These are phyloP conservation scores for Rachycentron canadum DNA, from an alignment of 2,797 vertebrate genomes.

Conservation along the genomic window DNA sequence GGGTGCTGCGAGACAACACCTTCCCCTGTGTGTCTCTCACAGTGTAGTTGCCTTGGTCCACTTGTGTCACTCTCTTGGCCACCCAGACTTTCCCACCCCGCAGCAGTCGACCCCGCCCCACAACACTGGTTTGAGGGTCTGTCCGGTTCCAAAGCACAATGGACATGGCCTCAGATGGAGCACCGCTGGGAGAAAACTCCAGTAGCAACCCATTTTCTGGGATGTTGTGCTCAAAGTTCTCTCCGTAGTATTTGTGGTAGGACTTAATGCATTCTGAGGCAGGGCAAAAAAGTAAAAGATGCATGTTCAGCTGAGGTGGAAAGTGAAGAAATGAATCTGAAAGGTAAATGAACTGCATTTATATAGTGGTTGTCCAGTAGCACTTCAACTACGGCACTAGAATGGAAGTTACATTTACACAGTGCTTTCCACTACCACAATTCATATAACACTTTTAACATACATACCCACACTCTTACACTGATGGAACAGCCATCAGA, in stretches of 20 bases:
- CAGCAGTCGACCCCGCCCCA: constrained; percentile 66
- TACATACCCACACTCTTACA: too few species aligned
- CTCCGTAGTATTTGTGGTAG: constrained; percentile 74
- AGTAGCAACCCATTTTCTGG: constrained; percentile 70
- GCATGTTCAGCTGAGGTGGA: background rate
- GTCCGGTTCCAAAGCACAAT: constrained; percentile 81
- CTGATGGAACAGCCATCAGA: too few species aligned
- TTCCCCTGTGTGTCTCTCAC: constrained; percentile 67
- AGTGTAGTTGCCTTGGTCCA: constrained; percentile 84
- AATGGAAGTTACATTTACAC: too few species aligned
- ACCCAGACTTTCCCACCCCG: constrained; percentile 73
- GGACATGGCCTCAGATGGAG: constrained; percentile 63
- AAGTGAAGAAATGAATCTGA: background rate
- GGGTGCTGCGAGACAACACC: constrained; percentile 73
- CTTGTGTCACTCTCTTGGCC: constrained; percentile 77
- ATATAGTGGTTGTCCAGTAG: too few species aligned
- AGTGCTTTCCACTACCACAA: too few species aligned
- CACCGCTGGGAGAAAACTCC: constrained; percentile 73
- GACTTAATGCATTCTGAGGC: constrained; percentile 76
- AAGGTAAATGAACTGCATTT: too few species aligned
- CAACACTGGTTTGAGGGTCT: constrained; percentile 37
- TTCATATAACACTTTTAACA: too few species aligned
- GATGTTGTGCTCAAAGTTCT: constrained; percentile 74
- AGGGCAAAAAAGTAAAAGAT: background rate
- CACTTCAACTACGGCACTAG: too few species aligned